Evolutionary conservation across 53 echinoderm and acorn worm genomes (phyloP), one percentile per base, ranked within the genome.

Genomic region (Holothuria leucospilota): DNA sequence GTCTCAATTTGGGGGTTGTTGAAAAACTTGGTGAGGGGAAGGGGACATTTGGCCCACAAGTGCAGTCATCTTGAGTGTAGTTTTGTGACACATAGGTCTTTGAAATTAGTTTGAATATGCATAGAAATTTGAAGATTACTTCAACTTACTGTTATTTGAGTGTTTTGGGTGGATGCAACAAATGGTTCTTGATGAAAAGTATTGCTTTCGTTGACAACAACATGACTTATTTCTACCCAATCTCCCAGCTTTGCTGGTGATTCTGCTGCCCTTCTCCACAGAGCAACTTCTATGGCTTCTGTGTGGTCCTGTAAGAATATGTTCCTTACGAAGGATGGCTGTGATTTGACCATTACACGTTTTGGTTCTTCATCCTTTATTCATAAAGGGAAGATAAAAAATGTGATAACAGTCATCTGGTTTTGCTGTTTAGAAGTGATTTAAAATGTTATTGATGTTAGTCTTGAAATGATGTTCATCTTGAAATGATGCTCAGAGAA

Each of bases 121-220:
- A 9, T 49, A 49, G 49, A 49, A 49, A 49, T 49, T 49, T 49
- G 49, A 49, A 49, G 13, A 49, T 49, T 49, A 49, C 6, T 49
- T 65, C 8, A 69, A 69, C 38, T 69, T 25, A 34, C 69, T 39
- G 20, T 29, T 25, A 30, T 69, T 25, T 25, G 8, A 28, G 28
- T 38, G 20, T 25, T 68, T 69, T 69, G 69, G 29, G 69, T 69
- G 29, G 69, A 34, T 20, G 69, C 69, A 34, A 34, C 69, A 29
- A 69, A 69, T 25, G 30, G 26, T 39, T 69, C 27, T 28, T 39
- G 7, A 38, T 69, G 69, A 15, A 34, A 69, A 9, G 69, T 28
- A 39, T 69, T 69, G 26, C 30, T 29, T 69, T 69, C 69, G 11
- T 69, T 69, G 0, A 69, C 69, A 28, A 69, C 69, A 8, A 69